Evolutionary conservation across 2,888 invertebrate genomes (phyloP).

Genomic region (Sabellastarte sp.): DNA sequence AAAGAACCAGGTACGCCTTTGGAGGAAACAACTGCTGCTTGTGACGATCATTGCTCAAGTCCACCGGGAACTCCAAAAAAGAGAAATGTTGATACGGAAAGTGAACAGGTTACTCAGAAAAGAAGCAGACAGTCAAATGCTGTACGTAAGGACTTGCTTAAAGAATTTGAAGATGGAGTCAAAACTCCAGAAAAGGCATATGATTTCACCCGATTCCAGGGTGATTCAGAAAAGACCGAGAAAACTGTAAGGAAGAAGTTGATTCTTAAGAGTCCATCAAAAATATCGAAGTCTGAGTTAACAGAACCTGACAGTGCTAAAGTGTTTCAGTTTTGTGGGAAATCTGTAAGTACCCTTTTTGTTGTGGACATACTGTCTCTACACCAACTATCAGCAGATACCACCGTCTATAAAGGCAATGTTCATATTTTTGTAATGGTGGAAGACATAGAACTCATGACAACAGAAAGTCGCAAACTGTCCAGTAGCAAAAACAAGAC

Average conservation of each 20-base stretch:
- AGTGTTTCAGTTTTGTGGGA: no score
- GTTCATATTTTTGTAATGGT: no score
- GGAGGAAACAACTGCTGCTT: slow-evolving; percentile 7
- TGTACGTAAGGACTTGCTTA: not conserved
- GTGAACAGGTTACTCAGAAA: not conserved
- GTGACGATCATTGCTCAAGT: slow-evolving; percentile 8
- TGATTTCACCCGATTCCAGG: not conserved
- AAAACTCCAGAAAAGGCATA: not conserved
- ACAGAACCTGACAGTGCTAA: no score
- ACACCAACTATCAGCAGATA: no score
- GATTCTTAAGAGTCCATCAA: not conserved
- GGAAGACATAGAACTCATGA: no score
- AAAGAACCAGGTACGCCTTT: no score
- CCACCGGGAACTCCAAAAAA: slow-evolving; percentile 12
- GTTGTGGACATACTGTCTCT: no score
- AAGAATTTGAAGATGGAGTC: not conserved
- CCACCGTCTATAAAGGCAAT: no score
- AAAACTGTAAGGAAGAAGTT: not conserved
- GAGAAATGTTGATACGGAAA: not conserved
- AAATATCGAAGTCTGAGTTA: no score
- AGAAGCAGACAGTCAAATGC: not conserved
- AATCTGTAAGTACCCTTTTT: no score
- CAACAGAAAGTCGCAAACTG: no score
- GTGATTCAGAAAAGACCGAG: not conserved
- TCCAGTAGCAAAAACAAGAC: no score